These are phyloP conservation scores for Dipus sagitta DNA, from an alignment of 2,797 vertebrate species.

Conservation along the genomic window DNA sequence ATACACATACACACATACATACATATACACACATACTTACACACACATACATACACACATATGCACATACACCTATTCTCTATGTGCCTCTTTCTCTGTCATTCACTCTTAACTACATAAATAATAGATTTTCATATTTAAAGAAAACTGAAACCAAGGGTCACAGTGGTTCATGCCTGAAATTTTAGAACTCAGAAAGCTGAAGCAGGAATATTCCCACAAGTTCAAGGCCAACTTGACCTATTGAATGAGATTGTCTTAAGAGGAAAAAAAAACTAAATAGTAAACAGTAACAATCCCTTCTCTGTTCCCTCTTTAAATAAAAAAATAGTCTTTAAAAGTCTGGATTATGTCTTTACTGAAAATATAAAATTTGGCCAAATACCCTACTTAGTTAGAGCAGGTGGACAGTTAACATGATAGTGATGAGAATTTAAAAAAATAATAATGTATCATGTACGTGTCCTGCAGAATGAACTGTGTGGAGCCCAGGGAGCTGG, in stretches of 20 bases:
- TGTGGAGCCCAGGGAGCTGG: background rate
- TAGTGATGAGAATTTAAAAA: background rate
- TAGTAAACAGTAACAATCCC: conserved; percentile 29
- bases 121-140: too few species aligned
- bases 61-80: too few species aligned
- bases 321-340: background rate
- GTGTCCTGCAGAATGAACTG: background rate
- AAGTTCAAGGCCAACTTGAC: background rate
- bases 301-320: background rate
- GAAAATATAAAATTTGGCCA: background rate
- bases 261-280: background rate
- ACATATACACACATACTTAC: too few species aligned
- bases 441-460: background rate
- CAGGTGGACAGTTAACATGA: background rate
- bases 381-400: background rate
- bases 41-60: too few species aligned
- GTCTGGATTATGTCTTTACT: background rate
- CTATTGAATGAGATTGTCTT: background rate
- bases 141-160: background rate
- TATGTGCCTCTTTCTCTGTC: too few species aligned
- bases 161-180: background rate
- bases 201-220: background rate
- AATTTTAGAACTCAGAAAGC: background rate
- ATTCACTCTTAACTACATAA: too few species aligned
- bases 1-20: too few species aligned